Conservation (phyloP, 1,140 invertebrate genomes). For the Brachionus plicatilis region DNA sequence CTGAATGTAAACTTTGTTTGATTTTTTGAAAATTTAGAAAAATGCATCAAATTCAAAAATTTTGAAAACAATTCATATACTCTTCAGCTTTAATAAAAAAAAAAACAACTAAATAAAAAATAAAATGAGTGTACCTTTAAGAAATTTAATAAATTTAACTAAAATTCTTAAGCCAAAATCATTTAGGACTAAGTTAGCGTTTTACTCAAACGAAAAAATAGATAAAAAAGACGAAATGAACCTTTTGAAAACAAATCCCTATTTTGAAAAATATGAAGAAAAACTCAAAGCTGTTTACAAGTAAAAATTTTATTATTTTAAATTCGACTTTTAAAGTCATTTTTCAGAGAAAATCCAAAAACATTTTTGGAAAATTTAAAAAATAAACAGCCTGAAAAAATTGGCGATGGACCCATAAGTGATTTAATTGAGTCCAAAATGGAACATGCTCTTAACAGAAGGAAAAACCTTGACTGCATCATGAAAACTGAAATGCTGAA, state of each 20-base stretch:
- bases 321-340: neutral
- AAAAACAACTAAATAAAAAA: neutral
- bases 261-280: constrained; percentile 31
- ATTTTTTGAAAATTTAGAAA: neutral
- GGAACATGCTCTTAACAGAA: neutral
- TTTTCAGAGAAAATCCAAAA: neutral
- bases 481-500: constrained; percentile 26
- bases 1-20: neutral
- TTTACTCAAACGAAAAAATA: neutral
- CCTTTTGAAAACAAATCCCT: constrained; percentile 10
- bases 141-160: neutral
- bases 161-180: neutral
- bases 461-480: constrained; percentile 5
- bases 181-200: neutral
- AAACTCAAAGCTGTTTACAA: constrained; percentile 39
- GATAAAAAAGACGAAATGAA: constrained; percentile 6
- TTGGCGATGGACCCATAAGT: neutral
- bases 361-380: neutral
- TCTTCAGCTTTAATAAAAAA: neutral
- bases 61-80: neutral
- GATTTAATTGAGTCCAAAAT: constrained; percentile 7
- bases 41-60: neutral
- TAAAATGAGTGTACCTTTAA: neutral
- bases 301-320: neutral
- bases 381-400: constrained; percentile 22